Evolutionary conservation across 2,888 invertebrate genomes (phyloP), one percentile per base, ranked within the genome.

Genomic region (Tenthredo livida): DNA sequence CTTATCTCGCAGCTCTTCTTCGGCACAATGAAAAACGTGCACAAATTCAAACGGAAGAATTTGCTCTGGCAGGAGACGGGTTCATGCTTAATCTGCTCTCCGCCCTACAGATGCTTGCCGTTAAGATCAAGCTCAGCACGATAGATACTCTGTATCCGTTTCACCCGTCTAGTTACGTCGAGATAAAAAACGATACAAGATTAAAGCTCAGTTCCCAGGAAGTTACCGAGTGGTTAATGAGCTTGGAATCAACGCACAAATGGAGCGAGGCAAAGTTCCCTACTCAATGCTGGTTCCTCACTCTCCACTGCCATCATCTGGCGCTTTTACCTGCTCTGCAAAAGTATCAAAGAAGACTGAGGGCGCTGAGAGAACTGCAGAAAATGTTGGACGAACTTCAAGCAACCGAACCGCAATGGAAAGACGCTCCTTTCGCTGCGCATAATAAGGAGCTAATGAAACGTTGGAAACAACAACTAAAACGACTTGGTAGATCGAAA

Each of bases 201-300:
- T 94, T 99, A 73, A 97, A 97, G 92, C 96, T 96, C 92, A 96
- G 97, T 29, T 96, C 97, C 17, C 89, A 95, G 95, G 94, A 86
- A 94, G 85, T 84, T 7, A 58, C 65, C 21, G 84, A 83, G 47
- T 85, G 85, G 85, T 21, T 85, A 21, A 75, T 21, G 73, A 84
- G 75, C 54, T n/a, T 85, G 5, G 85, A 94, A 78, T 94, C 94
- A 1, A 93, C 92, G 43, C 95, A 96, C 92, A 94, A 94, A 77
- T 97, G 97, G 96, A 95, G 95, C 12, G 96, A 97, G 84, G 96
- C 97, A 2, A 99, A 98, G 91, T 99, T 99, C 94, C 97, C 98
- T 87, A 99, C 99, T 0, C 97, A 98, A 89, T 99, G 99, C 92
- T 99, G 99, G 98, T 99, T 98, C 94, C 94, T 99, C 75, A 98